Evolutionary conservation across 2,113 vertebrate species (phyloP).

Genomic region (Strix aluco): DNA sequence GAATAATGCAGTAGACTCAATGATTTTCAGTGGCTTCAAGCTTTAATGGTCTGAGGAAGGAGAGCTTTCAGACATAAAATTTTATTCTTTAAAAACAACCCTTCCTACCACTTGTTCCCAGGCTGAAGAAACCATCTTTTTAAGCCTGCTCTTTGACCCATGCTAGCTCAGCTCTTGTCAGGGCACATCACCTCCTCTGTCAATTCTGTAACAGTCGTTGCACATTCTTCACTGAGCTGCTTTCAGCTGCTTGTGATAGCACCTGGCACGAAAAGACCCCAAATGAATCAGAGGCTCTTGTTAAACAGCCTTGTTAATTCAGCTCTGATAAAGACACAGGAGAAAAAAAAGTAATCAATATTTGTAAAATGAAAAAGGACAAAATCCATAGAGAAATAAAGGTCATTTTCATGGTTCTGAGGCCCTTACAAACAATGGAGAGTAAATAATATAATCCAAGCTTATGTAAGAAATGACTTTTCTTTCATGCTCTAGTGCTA

Average conservation of each 20-base stretch:
- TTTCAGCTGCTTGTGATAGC: conserved; percentile 14
- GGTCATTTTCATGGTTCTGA: conserved; percentile 44
- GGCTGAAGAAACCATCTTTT: conserved; percentile 18
- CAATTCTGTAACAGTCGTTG: not conserved
- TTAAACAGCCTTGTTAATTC: conserved; percentile 61
- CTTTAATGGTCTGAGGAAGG: not conserved
- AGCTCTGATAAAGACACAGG: conserved; percentile 38
- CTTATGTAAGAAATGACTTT: conserved; percentile 36
- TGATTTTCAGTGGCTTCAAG: not conserved
- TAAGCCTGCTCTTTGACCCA: conserved; percentile 32
- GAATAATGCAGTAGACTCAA: not conserved
- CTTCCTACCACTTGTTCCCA: not conserved
- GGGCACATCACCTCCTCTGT: conserved; percentile 1
- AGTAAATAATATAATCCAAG: conserved; percentile 60
- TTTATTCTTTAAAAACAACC: not conserved
- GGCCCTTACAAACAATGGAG: conserved; percentile 28
- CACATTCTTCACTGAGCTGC: conserved; percentile 15
- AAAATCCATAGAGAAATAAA: conserved; percentile 64
- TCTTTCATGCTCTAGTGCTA: conserved; percentile 40
- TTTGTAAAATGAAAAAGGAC: conserved; percentile 54
- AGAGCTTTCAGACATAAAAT: not conserved
- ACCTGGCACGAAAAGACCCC: conserved; percentile 29
- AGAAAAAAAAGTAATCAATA: conserved; percentile 33
- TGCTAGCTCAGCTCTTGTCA: conserved; percentile 40
- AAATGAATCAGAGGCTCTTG: conserved; percentile 46